Evolutionary conservation across 2,113 vertebrate species (phyloP), one percentile per base, ranked within the genome.

Genomic region (Chlorodrepanis virens): DNA sequence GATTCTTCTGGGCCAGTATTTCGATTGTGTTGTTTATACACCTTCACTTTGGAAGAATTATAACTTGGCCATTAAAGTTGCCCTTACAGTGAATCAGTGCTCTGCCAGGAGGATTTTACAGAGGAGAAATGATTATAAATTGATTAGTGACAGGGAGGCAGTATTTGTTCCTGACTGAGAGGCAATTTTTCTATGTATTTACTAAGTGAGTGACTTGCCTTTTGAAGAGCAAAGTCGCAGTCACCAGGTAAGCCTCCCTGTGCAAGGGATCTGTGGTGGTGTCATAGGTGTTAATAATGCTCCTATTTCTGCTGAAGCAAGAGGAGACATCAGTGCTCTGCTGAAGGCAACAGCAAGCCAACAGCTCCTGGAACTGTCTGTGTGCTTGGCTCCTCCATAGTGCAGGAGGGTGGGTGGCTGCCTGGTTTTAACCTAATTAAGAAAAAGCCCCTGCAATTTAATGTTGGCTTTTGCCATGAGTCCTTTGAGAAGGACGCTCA

Each of bases 1-100:
- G 74, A 72, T 65, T 96, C 76, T 93, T 91, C 93, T 93, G 93
- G 87, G 68, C 53, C 57, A 61, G 54, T 82, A 54, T 95, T 96
- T 96, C n/a, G 14, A 61, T 94, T 31, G 18, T 31, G 2, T 81
- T 96, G 94, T 95, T 96, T 93, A 76, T 93, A 78, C 81, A 70
- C 94, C 86, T 96, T 93, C 70, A 14, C 75, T 96, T 77, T 56
- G 79, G 72, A 94, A 93, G 93, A 87, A 74, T 96, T 96, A 86
- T 57, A 79, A 74, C 70, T 65, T 71, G 54, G 65, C 88, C 74
- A 31, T 85, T 96, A 78, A 87, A 91, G 64, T 69, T 91, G 65
- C 54, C 35, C 75, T 65, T 40, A 9, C 28, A 81, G 76, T 89
- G 79, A 96, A 90, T 87, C 90, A 80, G 79, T 33, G 39, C 82